Evolutionary conservation across 1,140 invertebrate species (phyloP).

Genomic region (Antheraea pernyi): DNA sequence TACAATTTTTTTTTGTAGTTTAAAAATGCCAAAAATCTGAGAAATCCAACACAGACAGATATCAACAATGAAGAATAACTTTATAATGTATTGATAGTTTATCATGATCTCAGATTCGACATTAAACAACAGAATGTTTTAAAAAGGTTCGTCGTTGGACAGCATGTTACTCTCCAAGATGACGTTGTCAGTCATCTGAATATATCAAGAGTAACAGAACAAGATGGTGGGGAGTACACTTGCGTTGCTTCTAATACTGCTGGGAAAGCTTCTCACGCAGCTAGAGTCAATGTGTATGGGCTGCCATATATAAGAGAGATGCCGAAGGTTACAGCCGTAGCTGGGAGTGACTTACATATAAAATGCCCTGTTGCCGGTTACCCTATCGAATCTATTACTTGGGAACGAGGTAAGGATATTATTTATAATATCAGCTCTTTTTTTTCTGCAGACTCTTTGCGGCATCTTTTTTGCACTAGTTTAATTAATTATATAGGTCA

Average conservation of each 20-base stretch:
- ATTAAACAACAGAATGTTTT: neutral
- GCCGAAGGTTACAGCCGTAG: conserved; percentile 94
- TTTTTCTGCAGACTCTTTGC: too few species aligned
- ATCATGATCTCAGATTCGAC: too few species aligned
- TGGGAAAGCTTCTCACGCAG: conserved; percentile 86
- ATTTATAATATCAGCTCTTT: too few species aligned
- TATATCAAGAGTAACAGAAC: conserved; percentile 91
- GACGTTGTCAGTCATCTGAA: conserved; percentile 97
- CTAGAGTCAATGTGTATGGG: conserved; percentile 94
- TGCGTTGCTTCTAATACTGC: conserved; percentile 93
- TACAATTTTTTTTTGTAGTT: too few species aligned
- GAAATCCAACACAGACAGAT: too few species aligned
- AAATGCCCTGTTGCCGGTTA: conserved; percentile 96
- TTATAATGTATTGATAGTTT: too few species aligned
- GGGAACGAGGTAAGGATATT: conserved; percentile 89
- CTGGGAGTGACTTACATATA: conserved; percentile 90
- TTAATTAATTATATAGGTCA: too few species aligned
- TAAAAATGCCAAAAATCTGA: too few species aligned
- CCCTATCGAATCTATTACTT: conserved; percentile 92
- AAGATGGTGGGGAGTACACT: conserved; percentile 95
- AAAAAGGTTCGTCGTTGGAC: conserved; percentile 89
- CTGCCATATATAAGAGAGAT: conserved; percentile 93
- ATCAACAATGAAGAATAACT: too few species aligned
- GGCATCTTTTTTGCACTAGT: too few species aligned
- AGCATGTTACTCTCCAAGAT: conserved; percentile 94